phyloP scores from a whole-genome alignment of 2,113 vertebrate species.

The Nannobrachium achirus region DNA sequence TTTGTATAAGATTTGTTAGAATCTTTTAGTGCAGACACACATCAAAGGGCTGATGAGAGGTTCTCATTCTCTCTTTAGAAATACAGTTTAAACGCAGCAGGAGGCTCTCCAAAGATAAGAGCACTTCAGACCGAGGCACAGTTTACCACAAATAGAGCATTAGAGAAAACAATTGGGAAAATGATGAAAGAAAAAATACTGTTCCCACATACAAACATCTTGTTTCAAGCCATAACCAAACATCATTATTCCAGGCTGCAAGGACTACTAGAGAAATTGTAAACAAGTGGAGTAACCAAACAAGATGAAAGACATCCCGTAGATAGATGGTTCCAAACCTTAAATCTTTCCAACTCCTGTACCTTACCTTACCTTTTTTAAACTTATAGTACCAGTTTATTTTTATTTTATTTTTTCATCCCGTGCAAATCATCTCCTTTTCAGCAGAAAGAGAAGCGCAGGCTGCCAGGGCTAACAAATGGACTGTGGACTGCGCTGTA shows the following conservation, averaged over 20 bases:
- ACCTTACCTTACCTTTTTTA: background rate
- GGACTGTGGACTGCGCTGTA: constrained; percentile 39
- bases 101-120: constrained; percentile 15
- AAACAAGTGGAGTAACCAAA: too few species aligned
- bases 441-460: constrained; percentile 1
- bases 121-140: background rate
- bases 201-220: background rate
- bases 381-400: background rate
- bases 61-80: constrained; percentile 18
- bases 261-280: background rate
- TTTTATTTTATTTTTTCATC: background rate
- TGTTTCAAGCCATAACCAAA: background rate
- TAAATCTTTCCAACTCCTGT: background rate
- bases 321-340: too few species aligned
- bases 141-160: background rate
- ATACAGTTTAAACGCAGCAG: background rate
- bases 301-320: too few species aligned
- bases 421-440: background rate
- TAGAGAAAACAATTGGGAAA: background rate
- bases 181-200: background rate
- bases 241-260: background rate
- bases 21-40: background rate
- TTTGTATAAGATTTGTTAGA: too few species aligned
- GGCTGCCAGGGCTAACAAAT: constrained; percentile 16
- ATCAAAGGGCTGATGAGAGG: constrained; percentile 6